Evolutionary conservation across 2,888 invertebrate genomes (phyloP), one percentile per base, ranked within the genome.

Genomic region (Aphodius sticticus): DNA sequence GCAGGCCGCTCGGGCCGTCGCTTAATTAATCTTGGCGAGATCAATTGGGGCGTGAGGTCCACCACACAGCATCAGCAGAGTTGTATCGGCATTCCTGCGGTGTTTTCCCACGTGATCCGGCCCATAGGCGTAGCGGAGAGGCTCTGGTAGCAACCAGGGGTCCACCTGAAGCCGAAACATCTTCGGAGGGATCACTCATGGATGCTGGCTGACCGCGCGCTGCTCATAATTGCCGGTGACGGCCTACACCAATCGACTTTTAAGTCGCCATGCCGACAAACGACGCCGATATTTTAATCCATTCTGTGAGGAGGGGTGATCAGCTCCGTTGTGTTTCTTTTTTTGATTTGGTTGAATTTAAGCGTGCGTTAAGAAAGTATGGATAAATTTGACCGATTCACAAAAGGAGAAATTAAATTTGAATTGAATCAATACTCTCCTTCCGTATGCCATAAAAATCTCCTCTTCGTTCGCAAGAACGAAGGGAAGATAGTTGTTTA

Each of bases 11-110:
- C 1, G 26, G 12, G 76, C 38, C 26, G 76, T 75, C 69, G 70
- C 78, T 76, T 78, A 78, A 78, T 78, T 78, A 78, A 78, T 78
- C 78, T 78, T 76, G 70, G 76, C 78, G 69, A 26, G 26, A 78
- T 75, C 75, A 76, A 78, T 75, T 70, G 70, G 76, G 76, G 78
- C 78, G 78, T 78, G 75, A 78, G 78, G 53, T 53, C 53, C 53
- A 53, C 53, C 7, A 53, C 26, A 26, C 26, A 26, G 26, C 26
- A 26, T 75, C 78, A 53, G 70, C 78, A 69, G 70, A 75, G 78
- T 69, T 76, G 38, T 76, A 78, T 69, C 78, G 76, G 78, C 78
- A 78, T 78, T 78, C 78, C 78, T 75, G 70, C 16, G 37, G 76
- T 76, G 78, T 76, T 69, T 78, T 78, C 76, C 76, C 78, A 76